Base-by-base conservation (phyloP, 53 echinoderm and acorn worm species). In the Hippasteria phrygiana region DNA sequence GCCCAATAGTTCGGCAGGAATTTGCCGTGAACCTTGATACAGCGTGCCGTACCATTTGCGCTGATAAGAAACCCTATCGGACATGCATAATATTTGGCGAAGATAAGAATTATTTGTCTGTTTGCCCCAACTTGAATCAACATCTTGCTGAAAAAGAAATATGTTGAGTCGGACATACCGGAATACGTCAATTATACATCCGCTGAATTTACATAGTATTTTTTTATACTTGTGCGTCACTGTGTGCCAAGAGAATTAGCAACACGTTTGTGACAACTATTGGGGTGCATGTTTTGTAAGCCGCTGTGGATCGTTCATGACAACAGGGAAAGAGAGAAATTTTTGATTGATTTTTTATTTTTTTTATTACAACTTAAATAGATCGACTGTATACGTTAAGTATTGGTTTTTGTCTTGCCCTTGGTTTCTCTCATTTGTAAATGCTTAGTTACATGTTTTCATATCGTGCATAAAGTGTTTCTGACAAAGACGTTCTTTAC, bases 41-140 rank as follows among this genome's bases (percentile, higher is more conserved):
- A 39, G 41, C n/a, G 10, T 82, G 79, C 56, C 62, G 35, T 79
- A 79, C 82, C 33, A 66, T 64, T 20, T 46, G 13, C 26, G 40
- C 43, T 42, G 65, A 64, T 82, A 66, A 65, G 28, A 82, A 40
- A 32, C 63, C 10, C 62, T 65, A 66, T 82, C 45, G 43, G 82
- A 65, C 66, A 64, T 34, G 32, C 50, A 75, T 55, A 63, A 65
- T 66, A 65, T 82, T 82, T 82, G 36, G 33, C 55, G 31, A 82
- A 82, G 82, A 82, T 82, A 66, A 82, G 65, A 82, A 82, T 31
- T 50, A 29, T 75, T 47, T 81, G 31, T 43, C 31, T 46, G 46
- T 41, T 82, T 82, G 48, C 50, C 47, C 22, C 66, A 43, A 64
- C 64, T 43, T 9, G 80, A 80, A 43, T 62, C 45, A 64, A 46